Evolutionary conservation across 2,113 vertebrate species (phyloP).

Genomic region (Macheiramphus alcinus): DNA sequence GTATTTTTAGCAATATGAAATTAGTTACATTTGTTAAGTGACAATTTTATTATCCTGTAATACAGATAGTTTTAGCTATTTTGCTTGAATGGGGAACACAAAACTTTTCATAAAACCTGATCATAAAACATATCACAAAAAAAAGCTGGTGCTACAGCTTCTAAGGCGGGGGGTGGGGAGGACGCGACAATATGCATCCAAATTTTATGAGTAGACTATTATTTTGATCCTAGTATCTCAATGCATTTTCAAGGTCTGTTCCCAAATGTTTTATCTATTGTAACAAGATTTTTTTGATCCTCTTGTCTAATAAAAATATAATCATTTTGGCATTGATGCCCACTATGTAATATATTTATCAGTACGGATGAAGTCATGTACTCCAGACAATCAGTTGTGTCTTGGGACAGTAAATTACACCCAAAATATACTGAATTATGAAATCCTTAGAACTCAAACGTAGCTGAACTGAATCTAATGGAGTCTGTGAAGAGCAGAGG

Average conservation of each 20-base stretch:
- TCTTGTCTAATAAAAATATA: neutral
- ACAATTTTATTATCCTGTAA: neutral
- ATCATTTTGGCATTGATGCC: neutral
- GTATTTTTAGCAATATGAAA: neutral
- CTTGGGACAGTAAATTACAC: neutral
- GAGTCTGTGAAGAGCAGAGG: neutral
- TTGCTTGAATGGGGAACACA: neutral
- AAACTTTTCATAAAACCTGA: neutral
- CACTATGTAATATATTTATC: neutral
- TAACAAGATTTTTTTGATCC: neutral
- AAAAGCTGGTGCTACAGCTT: neutral
- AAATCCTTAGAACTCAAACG: neutral
- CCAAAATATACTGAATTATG: neutral
- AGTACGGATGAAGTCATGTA: neutral
- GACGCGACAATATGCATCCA: neutral
- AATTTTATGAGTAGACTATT: neutral
- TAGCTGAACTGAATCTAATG: neutral
- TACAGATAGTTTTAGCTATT: neutral
- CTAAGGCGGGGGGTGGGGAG: accelerated
- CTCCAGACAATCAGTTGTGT: neutral
- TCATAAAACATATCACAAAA: neutral
- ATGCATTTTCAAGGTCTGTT: neutral
- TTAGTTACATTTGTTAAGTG: neutral
- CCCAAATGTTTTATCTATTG: neutral
- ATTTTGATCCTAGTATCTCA: neutral